Base-by-base conservation (phyloP, 2,888 invertebrate species). In the Helleia helle region DNA sequence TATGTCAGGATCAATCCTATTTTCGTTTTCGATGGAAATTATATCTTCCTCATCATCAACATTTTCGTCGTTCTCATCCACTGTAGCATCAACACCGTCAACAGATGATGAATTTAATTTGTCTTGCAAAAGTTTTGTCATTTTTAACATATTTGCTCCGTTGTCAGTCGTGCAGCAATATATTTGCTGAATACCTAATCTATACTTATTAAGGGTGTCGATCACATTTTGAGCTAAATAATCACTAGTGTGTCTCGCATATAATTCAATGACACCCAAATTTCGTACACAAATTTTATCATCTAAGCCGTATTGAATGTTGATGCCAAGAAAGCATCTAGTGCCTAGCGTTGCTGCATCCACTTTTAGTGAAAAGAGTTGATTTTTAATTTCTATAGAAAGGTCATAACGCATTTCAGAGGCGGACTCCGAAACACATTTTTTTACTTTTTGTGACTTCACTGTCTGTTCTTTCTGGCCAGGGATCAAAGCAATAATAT, bases 21-120 rank as follows among this genome's bases (percentile, higher is more conserved):
- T 18, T 22, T 34, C 34, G 34, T 34, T 34, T 34, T 34, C 22
- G 34, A 34, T 34, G 9, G 34, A 34, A 34, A 18, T 34, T 34
- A 34, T 34, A 34, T 22, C 34, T 22, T 36, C 24, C 11, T 36
- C 24, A 12, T 36, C 22, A 36, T 36, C 11, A 22, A 7, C 30
- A 18, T 22, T 36, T 36, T 22, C 18, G 24, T 22, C 36, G 36
- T 36, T 13, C 12, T 36, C 12, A 36, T 24, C 36, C 7, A 24
- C 12, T 36, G 11, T 34, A 22, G 34, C 18, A 22, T 34, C 34
- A n/a, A n/a, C n/a, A n/a, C n/a, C n/a, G n/a, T n/a, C n/a, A 34
- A 12, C 12, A 11, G 34, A 22, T 22, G 34, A 34, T 34, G 22
- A 34, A 22, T 34, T 34, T 22, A 34, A 11, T 34, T 34, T 24